Conservation (phyloP, 2,797 vertebrate genomes). For the Petrocephalus sullivani region DNA sequence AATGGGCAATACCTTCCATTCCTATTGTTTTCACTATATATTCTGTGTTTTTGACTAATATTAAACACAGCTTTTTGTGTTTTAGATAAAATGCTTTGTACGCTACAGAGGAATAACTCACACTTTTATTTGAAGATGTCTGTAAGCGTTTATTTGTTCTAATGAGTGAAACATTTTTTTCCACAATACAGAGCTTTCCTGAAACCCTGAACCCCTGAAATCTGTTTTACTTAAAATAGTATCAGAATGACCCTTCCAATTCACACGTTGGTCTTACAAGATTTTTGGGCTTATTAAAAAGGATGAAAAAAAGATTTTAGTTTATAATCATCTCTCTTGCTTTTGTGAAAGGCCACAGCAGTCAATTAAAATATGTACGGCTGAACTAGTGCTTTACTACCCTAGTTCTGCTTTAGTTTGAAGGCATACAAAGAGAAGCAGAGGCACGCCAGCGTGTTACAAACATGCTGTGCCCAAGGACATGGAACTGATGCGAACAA, state of each 20-base stretch:
- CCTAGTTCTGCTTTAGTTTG: not conserved
- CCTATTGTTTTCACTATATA: not conserved
- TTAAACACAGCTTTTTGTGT: not conserved
- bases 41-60: not conserved
- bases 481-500: not conserved
- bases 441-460: not conserved
- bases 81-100: not conserved
- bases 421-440: too few relatives aligned
- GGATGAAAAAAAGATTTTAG: not conserved
- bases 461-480: not conserved
- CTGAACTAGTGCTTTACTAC: too few relatives aligned
- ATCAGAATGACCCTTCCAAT: not conserved
- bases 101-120: not conserved
- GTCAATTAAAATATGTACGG: slow-evolving; percentile 4
- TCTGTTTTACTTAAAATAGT: slow-evolving; percentile 3
- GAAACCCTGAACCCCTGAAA: not conserved
- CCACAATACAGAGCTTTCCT: not conserved
- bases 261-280: not conserved
- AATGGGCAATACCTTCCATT: not conserved
- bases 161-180: not conserved
- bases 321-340: not conserved
- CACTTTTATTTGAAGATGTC: not conserved
- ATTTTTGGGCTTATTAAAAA: not conserved
- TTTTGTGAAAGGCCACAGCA: not conserved
- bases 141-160: slow-evolving; percentile 9